Evolutionary conservation across 2,888 invertebrate species (phyloP).

Genomic region (Phytoseiulus persimilis): DNA sequence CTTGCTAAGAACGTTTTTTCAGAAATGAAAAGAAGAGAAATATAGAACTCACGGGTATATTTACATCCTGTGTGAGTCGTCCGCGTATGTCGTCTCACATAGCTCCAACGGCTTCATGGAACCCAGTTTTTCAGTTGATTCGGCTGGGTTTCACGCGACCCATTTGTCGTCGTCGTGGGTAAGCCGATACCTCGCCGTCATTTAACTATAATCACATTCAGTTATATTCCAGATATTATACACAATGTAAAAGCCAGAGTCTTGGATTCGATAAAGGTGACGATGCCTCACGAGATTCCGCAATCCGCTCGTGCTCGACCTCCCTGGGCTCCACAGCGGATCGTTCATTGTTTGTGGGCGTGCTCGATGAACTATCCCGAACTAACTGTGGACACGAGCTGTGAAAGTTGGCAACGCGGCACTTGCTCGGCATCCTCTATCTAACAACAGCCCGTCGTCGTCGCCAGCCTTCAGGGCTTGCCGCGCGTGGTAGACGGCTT

Average conservation of each 20-base stretch:
- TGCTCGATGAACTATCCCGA: background rate
- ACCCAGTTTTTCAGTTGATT: background rate
- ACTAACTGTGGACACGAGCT: background rate
- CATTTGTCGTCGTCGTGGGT: background rate
- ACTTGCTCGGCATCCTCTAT: background rate
- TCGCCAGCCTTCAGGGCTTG: no score
- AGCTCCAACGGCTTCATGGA: background rate
- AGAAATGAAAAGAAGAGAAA: background rate
- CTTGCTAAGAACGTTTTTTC: background rate
- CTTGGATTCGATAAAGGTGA: constrained; percentile 8
- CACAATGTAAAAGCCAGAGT: constrained; percentile 37
- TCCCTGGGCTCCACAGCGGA: background rate
- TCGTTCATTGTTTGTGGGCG: background rate
- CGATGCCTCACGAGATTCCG: background rate
- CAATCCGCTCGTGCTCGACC: background rate
- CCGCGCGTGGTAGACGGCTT: background rate
- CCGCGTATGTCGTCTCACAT: background rate
- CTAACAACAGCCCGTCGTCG: no score
- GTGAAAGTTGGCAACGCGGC: background rate
- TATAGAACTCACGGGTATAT: background rate
- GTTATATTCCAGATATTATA: background rate
- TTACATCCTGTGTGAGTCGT: constrained; percentile 6
- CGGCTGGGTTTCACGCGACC: background rate
- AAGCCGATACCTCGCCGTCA: background rate
- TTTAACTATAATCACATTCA: constrained; percentile 35